Evolutionary conservation across 2,888 invertebrate species (phyloP).

Genomic region (Coleophora flavipennella): DNA sequence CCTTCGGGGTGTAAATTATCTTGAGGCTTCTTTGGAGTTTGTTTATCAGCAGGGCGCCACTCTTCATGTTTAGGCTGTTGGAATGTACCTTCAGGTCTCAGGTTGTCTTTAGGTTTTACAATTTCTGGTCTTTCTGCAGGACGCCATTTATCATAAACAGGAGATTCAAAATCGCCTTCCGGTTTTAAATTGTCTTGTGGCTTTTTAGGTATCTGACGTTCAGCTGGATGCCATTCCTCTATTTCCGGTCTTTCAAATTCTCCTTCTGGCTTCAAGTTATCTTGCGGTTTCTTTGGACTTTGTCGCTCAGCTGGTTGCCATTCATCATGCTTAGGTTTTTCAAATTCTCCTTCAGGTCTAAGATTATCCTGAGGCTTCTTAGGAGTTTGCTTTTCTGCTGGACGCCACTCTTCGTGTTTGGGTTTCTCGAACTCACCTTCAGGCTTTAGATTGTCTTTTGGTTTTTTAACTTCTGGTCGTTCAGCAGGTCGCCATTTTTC

Average conservation of each 20-base stretch:
- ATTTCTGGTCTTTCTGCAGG: constrained; percentile 44
- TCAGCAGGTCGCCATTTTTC: constrained; percentile 41
- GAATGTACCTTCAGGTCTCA: constrained; percentile 68
- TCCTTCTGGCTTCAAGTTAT: constrained; percentile 72
- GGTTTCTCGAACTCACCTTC: constrained; percentile 73
- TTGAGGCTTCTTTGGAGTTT: constrained; percentile 40
- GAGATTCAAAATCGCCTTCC: constrained; percentile 72
- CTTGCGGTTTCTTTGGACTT: constrained; percentile 31
- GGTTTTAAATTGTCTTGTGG: constrained; percentile 58
- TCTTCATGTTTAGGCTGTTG: constrained; percentile 45
- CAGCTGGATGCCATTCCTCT: constrained; percentile 49
- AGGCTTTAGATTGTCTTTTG: constrained; percentile 69
- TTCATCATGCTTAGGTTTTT: constrained; percentile 30
- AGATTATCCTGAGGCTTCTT: constrained; percentile 60
- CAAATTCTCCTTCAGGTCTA: constrained; percentile 37
- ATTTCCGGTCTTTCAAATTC: constrained; percentile 40
- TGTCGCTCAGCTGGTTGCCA: constrained; percentile 45
- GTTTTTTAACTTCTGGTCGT: constrained; percentile 40
- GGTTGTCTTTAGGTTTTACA: constrained; percentile 62
- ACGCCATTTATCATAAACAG: constrained; percentile 44
- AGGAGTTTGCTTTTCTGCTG: constrained; percentile 53
- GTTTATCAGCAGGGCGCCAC: constrained; percentile 60
- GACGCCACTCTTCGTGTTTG: constrained; percentile 46
- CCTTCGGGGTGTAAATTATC: constrained; percentile 75
- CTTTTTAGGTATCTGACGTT: constrained; percentile 38